Evolutionary conservation across 2,888 invertebrate genomes (phyloP).

Genomic region (Corbicula japonica): DNA sequence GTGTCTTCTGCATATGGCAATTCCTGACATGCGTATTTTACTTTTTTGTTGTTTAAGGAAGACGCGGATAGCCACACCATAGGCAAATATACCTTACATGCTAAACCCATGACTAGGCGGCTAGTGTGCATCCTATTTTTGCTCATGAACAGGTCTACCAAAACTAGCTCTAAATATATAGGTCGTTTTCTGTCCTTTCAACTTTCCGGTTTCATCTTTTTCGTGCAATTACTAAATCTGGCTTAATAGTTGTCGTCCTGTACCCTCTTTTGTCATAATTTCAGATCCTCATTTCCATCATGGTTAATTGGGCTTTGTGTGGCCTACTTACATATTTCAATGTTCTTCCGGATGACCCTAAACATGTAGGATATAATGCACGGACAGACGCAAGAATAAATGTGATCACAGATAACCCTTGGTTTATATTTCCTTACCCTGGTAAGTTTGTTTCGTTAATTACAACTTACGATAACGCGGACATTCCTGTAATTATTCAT

Average conservation of each 20-base stretch:
- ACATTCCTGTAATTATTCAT: background rate
- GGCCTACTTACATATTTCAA: slow-evolving; percentile 76
- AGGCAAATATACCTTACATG: no score
- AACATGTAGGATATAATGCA: slow-evolving; percentile 80
- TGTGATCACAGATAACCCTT: slow-evolving; percentile 75
- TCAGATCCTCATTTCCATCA: slow-evolving; percentile 80
- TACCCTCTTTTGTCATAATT: background rate
- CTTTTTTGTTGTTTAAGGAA: no score
- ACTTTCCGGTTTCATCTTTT: no score
- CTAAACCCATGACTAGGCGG: no score
- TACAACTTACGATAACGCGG: background rate
- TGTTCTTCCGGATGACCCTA: slow-evolving; percentile 85
- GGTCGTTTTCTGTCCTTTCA: no score
- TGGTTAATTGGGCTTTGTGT: slow-evolving; percentile 79
- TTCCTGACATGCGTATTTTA: no score
- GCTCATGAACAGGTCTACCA: no score
- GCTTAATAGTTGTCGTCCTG: background rate
- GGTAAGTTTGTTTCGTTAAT: slow-evolving; percentile 55
- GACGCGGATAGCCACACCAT: no score
- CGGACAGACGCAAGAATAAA: slow-evolving; percentile 81
- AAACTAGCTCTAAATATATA: no score
- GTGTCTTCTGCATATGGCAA: no score
- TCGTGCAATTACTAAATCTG: no score
- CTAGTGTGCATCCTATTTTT: no score
- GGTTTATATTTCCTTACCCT: slow-evolving; percentile 89